Evolutionary conservation across 2,797 vertebrate species (phyloP).

Genomic region (Coregonus suidteri): DNA sequence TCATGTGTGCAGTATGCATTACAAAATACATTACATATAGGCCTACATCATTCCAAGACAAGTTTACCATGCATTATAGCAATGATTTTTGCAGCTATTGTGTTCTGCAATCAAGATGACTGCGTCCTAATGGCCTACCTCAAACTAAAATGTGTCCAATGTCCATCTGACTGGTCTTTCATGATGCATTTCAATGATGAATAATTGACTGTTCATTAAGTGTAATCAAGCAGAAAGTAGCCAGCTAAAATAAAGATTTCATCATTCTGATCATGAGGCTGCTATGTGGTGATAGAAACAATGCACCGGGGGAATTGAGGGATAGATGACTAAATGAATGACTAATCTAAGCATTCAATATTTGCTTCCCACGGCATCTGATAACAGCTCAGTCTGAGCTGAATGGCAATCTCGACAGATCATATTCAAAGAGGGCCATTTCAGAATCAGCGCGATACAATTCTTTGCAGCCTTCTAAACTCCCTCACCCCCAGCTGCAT

Average conservation of each 20-base stretch:
- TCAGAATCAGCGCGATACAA: slow-evolving; percentile 52
- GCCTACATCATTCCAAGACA: not conserved
- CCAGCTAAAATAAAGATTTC: slow-evolving; percentile 73
- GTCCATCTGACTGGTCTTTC: slow-evolving; percentile 63
- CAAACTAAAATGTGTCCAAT: slow-evolving; percentile 46
- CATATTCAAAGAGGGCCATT: slow-evolving; percentile 25
- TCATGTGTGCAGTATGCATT: not conserved
- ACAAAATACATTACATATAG: not conserved
- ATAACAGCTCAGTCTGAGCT: slow-evolving; percentile 59
- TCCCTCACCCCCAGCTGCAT: slow-evolving; percentile 52
- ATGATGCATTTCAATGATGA: slow-evolving; percentile 62
- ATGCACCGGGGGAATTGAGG: slow-evolving; percentile 65
- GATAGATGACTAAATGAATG: slow-evolving; percentile 71
- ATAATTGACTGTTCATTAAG: slow-evolving; percentile 70
- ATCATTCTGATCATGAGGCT: slow-evolving; percentile 67
- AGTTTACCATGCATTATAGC: slow-evolving; percentile 45
- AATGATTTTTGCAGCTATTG: slow-evolving; percentile 56
- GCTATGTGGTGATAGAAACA: slow-evolving; percentile 68
- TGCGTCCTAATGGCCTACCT: slow-evolving; percentile 57
- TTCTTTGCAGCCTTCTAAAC: slow-evolving; percentile 54
- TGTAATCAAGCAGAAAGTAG: slow-evolving; percentile 70
- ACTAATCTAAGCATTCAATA: slow-evolving; percentile 63
- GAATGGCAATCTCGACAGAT: slow-evolving; percentile 56
- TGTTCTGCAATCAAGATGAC: slow-evolving; percentile 50
- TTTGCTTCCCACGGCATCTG: slow-evolving; percentile 63